Conservation (phyloP, 2,888 invertebrate genomes). For the Polyommatus icarus region DNA sequence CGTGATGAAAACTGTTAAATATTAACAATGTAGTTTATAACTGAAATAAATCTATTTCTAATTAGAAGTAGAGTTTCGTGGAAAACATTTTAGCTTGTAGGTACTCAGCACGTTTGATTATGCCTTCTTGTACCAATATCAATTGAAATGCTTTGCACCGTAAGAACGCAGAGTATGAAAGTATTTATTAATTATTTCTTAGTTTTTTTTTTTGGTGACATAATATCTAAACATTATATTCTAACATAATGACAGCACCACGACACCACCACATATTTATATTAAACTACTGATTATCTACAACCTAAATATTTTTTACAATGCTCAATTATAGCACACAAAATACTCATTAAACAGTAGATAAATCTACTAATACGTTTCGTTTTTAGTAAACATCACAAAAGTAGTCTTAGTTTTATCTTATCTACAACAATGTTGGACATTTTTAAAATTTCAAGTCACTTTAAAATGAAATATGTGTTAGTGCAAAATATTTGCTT, state of each 20-base stretch:
- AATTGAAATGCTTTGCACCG: neutral
- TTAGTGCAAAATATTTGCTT: neutral
- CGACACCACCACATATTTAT: no score
- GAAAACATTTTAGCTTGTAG: neutral
- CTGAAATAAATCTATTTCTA: slow-evolving; percentile 19
- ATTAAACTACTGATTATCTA: no score
- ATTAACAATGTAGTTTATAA: slow-evolving; percentile 20
- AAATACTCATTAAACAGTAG: no score
- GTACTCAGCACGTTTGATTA: neutral
- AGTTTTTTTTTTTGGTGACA: no score
- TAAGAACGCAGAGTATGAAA: no score
- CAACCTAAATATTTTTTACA: no score
- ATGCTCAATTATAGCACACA: no score
- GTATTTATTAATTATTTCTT: no score
- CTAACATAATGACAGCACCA: no score
- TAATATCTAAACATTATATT: no score
- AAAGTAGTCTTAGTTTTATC: neutral
- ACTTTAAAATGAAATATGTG: neutral
- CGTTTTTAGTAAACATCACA: neutral
- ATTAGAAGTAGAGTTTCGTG: slow-evolving; percentile 23
- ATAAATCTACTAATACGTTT: neutral
- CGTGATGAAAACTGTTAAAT: slow-evolving; percentile 1
- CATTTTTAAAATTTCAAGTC: neutral
- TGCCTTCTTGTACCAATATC: neutral
- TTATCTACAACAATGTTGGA: neutral